Percentiles rank a stretch among this genome's conserved stretches.
phyloP scores from a whole-genome alignment of 30 jellyfish, hydroid and myxozoan genomes.

The Aurelia sp. region DNA sequence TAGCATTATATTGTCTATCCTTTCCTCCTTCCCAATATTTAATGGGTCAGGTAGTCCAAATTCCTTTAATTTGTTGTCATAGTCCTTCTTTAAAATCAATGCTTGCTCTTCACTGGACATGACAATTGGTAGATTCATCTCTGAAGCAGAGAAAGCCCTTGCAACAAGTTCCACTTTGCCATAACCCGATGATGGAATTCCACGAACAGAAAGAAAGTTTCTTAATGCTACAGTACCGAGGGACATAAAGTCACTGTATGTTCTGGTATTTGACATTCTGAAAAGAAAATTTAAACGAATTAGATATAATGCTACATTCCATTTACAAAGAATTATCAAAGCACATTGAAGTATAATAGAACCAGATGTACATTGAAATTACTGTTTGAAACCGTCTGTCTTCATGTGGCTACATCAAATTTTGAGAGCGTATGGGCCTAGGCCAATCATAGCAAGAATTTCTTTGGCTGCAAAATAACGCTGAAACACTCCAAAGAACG shows the following conservation, averaged over 20 bases:
- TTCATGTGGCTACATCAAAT: background rate
- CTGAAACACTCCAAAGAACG: constrained; percentile 27
- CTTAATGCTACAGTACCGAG: constrained; percentile 15
- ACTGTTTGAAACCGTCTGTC: background rate
- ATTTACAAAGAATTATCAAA: background rate
- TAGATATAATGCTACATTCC: background rate
- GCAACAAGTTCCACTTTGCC: constrained; percentile 65
- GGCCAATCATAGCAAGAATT: constrained; percentile 10
- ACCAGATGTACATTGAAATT: background rate
- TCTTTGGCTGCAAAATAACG: constrained; percentile 18
- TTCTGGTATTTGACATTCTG: constrained; percentile 38
- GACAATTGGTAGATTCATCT: constrained; percentile 13
- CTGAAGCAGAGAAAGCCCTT: constrained; percentile 47
- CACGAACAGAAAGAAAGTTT: constrained; percentile 30
- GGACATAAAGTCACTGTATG: constrained; percentile 24
- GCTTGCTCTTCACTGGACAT: constrained; percentile 36
- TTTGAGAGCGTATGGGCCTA: background rate
- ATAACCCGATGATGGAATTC: constrained; percentile 14
- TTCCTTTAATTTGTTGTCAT: constrained; percentile 1
- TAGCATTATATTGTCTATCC: constrained; percentile 33
- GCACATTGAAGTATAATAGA: background rate
- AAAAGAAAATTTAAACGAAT: background rate
- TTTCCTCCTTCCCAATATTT: background rate
- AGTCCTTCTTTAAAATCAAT: background rate
- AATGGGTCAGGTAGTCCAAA: constrained; percentile 47